These are phyloP conservation scores for Julus scanicus DNA, from an alignment of 2,888 invertebrate species.

Conservation along the genomic window DNA sequence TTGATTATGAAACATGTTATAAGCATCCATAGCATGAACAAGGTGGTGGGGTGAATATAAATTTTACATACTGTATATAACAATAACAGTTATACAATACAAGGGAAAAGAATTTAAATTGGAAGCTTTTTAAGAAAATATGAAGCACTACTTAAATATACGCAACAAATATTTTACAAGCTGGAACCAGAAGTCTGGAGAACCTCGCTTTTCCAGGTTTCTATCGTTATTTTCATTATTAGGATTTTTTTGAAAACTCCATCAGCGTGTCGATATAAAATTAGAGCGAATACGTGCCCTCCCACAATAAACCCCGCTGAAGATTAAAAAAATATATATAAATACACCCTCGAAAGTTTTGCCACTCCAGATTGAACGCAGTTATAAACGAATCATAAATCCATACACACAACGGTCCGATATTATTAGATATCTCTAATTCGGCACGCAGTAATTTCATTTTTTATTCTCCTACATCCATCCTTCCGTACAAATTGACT, in stretches of 20 bases:
- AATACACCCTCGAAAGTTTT: background rate
- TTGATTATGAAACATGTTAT: no score
- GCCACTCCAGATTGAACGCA: constrained; percentile 15
- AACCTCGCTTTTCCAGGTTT: background rate
- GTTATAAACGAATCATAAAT: constrained; percentile 12
- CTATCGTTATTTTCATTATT: background rate
- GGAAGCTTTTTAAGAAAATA: no score
- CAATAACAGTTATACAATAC: no score
- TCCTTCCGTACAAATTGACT: background rate
- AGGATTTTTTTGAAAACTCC: background rate
- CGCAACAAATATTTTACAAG: no score
- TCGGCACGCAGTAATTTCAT: constrained; percentile 27
- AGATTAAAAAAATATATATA: background rate
- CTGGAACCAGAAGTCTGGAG: no score
- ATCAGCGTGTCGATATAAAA: background rate
- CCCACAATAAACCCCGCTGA: background rate
- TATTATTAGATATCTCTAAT: constrained; percentile 22
- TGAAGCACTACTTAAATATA: no score
- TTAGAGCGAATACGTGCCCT: background rate
- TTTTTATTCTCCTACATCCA: background rate
- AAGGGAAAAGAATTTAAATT: no score
- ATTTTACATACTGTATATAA: no score
- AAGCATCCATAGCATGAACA: no score
- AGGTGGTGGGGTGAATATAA: no score
- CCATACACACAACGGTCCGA: background rate